A percentile compares a stretch with the other conserved stretches of the same genome.
Evolutionary conservation across 2,797 vertebrate genomes (phyloP).

Genomic region (Neosilurus mollespiculum): DNA sequence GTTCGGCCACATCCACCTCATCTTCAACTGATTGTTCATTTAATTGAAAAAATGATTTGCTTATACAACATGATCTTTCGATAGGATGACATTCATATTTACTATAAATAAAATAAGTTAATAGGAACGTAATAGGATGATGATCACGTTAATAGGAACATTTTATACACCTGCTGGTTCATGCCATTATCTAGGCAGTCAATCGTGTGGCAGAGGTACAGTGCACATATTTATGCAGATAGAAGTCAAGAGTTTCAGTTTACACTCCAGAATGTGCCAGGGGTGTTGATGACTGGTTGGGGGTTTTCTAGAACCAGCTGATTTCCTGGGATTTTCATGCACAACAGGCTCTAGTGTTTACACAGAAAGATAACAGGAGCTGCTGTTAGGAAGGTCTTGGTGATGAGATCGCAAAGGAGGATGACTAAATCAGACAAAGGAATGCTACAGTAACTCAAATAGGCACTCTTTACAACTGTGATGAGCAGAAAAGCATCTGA

Average conservation of each 20-base stretch:
- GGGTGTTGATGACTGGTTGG: not conserved
- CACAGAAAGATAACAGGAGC: not conserved
- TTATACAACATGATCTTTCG: too few relatives aligned
- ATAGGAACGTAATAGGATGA: too few relatives aligned
- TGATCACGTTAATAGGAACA: not conserved
- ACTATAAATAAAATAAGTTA: too few relatives aligned
- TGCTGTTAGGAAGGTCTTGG: not conserved
- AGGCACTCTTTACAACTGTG: not conserved
- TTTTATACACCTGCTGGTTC: not conserved
- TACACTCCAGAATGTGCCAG: not conserved
- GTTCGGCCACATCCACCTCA: too few relatives aligned
- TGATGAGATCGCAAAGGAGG: not conserved
- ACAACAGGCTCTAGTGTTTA: not conserved
- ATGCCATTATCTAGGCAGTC: not conserved
- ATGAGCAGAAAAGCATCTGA: not conserved
- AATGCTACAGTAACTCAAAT: not conserved
- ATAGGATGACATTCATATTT: too few relatives aligned
- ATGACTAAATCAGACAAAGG: not conserved
- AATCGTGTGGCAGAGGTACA: not conserved
- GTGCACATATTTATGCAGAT: not conserved
- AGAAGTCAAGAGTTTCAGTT: not conserved
- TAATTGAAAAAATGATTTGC: too few relatives aligned
- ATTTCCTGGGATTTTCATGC: too few relatives aligned
- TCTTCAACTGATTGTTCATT: too few relatives aligned
- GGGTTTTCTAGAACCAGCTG: too few relatives aligned